Evolutionary conservation across 2,797 vertebrate species (phyloP), one percentile per base, ranked within the genome.

Genomic region (Eurystomus glaucurus): DNA sequence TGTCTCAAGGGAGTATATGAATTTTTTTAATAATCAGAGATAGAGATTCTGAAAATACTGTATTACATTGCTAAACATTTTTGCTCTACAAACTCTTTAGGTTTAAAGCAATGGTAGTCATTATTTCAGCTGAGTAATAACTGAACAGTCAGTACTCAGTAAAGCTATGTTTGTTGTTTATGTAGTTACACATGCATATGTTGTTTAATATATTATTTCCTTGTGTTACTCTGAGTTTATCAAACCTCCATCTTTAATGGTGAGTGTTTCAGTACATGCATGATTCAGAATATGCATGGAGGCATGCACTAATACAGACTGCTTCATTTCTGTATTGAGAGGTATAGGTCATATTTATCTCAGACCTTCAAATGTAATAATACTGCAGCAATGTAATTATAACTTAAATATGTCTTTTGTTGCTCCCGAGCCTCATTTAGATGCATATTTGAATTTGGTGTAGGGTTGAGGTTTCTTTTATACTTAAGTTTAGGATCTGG

Each of bases 141-240:
- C 14, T 48, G 14, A 31, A 3, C 9, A 39, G 29, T 43, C 29
- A 66, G 4, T 39, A 18, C 8, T 80, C 18, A 28, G 3, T 62
- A 21, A 48, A 43, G 5, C 6, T 61, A 0, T 33, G 15, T 37
- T 55, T 88, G 19, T 71, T 71, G 9, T 54, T 81, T n/a, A 31
- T 5, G 0, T 46, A 35, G 5, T 18, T 60, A 46, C 5, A 31
- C n/a, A 15, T 16, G 2, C 8, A 8, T 52, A 3, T 58, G 12
- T n/a, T 58, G 21, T 33, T 85, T 66, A 7, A 33, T 54, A 11
- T 31, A 3, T 25, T 6, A 3, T 58, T 68, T 58, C n/a, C 7
- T 33, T 68, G 14, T 83, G 10, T 74, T 80, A 70, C 5, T 84
- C 10, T 2, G 14, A 37, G 31, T 65, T 69, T 66, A 20, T n/a